Base-by-base conservation (phyloP, 2,888 invertebrate genomes). In the Exocentrus adspersus region DNA sequence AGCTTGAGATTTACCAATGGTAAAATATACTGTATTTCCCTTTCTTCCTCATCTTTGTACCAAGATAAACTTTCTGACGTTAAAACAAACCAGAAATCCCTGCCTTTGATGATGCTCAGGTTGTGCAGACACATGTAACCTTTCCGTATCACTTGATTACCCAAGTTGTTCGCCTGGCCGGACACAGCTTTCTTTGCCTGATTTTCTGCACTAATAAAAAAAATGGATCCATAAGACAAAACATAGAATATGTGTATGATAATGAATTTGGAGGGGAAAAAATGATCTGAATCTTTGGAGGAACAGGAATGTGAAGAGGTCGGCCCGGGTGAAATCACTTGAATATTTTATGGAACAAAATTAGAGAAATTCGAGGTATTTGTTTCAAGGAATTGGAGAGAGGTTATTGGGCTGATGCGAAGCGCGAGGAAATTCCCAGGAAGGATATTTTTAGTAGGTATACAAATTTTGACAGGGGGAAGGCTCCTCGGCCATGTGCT, bases 41-140 rank as follows among this genome's bases (percentile, higher is more conserved):
- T 92, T 84, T 99, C 99, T 88, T 98, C 98, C 83, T 98, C 98
- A 82, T 99, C 99, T 84, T 98, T 99, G 61, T 68, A 75, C 75
- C 75, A 75, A 50, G 97, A 96, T 79, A 99, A 92, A 81, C 92
- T 97, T 84, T 99, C 99, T 7, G 98, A 95, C 10, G 97, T 98
- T 64, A 99, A 87, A 60, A 99, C 98, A 66, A 82, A 82, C 99
- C 99, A 99, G 85, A 98, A 99, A 83, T 98, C 98, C 78, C 95
- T 91, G 58, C 67, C 99, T 86, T 98, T 97, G 93, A 99, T 98
- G 77, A 99, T 96, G 75, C 98, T 97, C 83, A 98, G 88, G 85
- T 99, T 99, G 84, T 98, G 98, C 81, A 99, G 94, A 81, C 95
- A 95, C 92, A 99, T 95, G 87, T 94, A 98, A 65, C 99, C 99